A percentile compares a stretch with the other conserved stretches of the same genome.
phyloP scores from a whole-genome alignment of 1,140 invertebrate species.

The Neodiprion pinetum region DNA sequence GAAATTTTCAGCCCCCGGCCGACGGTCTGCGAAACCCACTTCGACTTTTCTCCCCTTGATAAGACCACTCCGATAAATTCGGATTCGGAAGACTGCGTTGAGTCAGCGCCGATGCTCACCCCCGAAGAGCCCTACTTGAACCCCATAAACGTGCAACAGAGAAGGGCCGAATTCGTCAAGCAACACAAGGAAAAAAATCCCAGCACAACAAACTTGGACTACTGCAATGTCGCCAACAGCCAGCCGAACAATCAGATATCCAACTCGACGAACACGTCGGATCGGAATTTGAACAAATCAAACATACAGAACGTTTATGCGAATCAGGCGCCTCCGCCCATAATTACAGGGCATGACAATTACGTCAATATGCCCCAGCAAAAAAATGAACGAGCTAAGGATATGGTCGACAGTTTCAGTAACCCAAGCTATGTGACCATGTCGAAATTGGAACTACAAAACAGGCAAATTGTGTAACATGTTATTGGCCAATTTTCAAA shows the following conservation, averaged over 20 bases:
- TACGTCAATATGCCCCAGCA: constrained; percentile 68
- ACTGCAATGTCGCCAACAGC: constrained; percentile 50
- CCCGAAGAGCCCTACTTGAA: constrained; percentile 55
- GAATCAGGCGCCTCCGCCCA: constrained; percentile 27
- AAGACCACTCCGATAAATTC: constrained; percentile 45
- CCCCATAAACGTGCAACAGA: constrained; percentile 55
- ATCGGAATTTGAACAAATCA: not conserved
- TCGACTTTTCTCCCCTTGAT: constrained; percentile 55
- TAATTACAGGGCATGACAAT: constrained; percentile 63
- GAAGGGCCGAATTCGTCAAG: constrained; percentile 52
- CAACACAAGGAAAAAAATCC: constrained; percentile 37
- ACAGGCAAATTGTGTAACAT: constrained; percentile 8
- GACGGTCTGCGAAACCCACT: constrained; percentile 36
- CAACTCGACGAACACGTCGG: not conserved
- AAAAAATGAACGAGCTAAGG: constrained; percentile 62
- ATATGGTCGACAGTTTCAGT: constrained; percentile 54
- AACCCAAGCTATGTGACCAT: constrained; percentile 61
- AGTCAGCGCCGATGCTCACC: constrained; percentile 66
- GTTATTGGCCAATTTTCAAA: not conserved
- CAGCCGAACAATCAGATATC: constrained; percentile 18
- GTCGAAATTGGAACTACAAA: not conserved
- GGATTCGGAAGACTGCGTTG: constrained; percentile 57
- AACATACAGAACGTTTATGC: constrained; percentile 16
- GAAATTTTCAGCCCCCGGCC: constrained; percentile 57
- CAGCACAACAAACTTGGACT: constrained; percentile 43